Percentiles rank a stretch among this genome's conserved stretches.
phyloP scores from a whole-genome alignment of 30 jellyfish, hydroid and myxozoan genomes.

The Pseudorhiza aurosa region DNA sequence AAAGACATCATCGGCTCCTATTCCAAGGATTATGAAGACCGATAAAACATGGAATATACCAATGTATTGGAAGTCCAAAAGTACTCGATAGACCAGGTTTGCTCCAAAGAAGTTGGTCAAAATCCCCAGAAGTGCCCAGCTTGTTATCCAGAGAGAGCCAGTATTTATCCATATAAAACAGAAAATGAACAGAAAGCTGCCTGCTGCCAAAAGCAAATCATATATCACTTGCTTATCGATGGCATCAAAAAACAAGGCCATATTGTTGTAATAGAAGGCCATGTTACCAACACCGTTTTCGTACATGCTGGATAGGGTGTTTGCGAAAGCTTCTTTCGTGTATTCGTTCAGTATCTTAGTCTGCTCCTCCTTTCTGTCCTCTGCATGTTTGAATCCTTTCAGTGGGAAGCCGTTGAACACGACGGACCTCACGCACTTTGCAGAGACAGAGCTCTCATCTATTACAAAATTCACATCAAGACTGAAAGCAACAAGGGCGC shows the following conservation, averaged over 20 bases:
- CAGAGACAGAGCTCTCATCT: constrained; percentile 15
- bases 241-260: constrained; percentile 87
- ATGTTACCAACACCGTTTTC: constrained; percentile 73
- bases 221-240: constrained; percentile 86
- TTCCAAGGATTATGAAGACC: constrained; percentile 90
- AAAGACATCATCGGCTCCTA: constrained; percentile 96
- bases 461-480: constrained; percentile 64
- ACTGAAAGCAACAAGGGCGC: constrained; percentile 80
- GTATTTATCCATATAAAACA: constrained; percentile 92
- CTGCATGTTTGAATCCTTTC: constrained; percentile 77
- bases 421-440: constrained; percentile 79
- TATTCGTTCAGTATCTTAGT: constrained; percentile 17
- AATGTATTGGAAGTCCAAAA: constrained; percentile 85
- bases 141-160: constrained; percentile 93
- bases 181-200: constrained; percentile 87
- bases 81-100: constrained; percentile 82
- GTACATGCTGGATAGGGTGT: constrained; percentile 57
- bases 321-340: constrained; percentile 75
- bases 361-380: constrained; percentile 82
- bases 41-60: constrained; percentile 96
- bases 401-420: constrained; percentile 88
- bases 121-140: constrained; percentile 95
- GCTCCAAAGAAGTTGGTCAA: constrained; percentile 95
- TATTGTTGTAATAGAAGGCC: constrained; percentile 69
- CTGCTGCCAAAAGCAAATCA: constrained; percentile 94